Conservation (phyloP, 2,113 vertebrate genomes). For the Tragulus kanchil region DNA sequence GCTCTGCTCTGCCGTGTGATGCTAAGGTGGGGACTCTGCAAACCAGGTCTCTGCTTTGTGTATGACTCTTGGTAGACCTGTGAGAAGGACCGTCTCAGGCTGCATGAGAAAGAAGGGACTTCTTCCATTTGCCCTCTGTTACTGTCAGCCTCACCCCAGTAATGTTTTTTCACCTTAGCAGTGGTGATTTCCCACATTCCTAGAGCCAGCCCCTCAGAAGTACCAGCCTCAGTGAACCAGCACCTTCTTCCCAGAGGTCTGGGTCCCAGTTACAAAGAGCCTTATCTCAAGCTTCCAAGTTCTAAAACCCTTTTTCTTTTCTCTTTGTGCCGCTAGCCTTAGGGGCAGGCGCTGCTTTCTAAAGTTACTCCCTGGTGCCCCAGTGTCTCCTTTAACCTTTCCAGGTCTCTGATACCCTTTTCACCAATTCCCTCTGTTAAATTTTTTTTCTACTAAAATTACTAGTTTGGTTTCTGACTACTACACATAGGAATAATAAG, state of each 20-base stretch:
- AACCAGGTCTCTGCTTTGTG: neutral
- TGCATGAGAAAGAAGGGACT: too few species aligned
- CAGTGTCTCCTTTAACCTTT: neutral
- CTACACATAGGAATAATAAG: neutral
- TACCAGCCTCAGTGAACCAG: neutral
- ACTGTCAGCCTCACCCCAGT: neutral
- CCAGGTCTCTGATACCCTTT: neutral
- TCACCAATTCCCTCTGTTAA: neutral
- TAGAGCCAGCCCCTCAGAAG: neutral
- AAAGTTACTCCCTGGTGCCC: neutral
- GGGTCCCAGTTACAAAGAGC: too few species aligned
- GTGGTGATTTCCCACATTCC: neutral
- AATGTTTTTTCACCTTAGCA: neutral
- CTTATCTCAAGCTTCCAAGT: accelerated
- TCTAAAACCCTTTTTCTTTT: neutral
- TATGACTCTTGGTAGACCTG: neutral
- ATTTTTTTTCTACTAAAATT: constrained; percentile 2
- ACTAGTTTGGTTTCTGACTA: neutral
- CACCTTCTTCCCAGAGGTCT: neutral
- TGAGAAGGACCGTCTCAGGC: neutral
- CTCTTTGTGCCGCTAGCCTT: neutral
- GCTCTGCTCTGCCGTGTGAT: neutral
- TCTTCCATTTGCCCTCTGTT: neutral
- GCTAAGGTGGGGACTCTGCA: neutral
- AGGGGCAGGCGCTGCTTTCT: neutral